phyloP scores from a whole-genome alignment of 2,888 invertebrate genomes.

The Halictus quadricinctus region DNA sequence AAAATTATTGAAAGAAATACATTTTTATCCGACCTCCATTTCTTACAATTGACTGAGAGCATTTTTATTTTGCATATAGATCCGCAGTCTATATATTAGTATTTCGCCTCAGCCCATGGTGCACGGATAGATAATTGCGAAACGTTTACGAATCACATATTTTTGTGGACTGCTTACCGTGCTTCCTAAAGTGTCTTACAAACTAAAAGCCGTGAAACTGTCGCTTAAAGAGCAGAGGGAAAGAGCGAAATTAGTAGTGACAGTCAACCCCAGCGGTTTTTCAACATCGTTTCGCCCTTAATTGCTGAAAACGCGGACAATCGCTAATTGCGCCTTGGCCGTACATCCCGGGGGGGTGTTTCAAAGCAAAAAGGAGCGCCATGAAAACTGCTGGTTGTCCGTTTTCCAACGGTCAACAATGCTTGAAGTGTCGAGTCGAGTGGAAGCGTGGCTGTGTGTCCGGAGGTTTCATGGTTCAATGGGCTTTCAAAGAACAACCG shows the following conservation, averaged over 20 bases:
- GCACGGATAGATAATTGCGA: background rate
- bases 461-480: conserved; percentile 51
- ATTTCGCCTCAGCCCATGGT: background rate
- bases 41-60: background rate
- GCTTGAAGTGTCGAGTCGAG: conserved; percentile 51
- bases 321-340: conserved; percentile 55
- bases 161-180: background rate
- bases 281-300: conserved; percentile 47
- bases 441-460: conserved; percentile 34
- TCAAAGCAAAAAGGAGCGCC: conserved; percentile 36
- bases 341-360: conserved; percentile 31
- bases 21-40: no score
- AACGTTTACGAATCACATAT: background rate
- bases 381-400: conserved; percentile 41
- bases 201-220: conserved; percentile 28
- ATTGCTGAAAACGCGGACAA: conserved; percentile 51
- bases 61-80: background rate
- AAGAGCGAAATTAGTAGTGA: conserved; percentile 36
- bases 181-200: conserved; percentile 12
- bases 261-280: conserved; percentile 35
- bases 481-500: conserved; percentile 49
- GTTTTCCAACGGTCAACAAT: conserved; percentile 56
- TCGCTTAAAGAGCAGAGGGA: conserved; percentile 1
- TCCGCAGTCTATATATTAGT: no score
- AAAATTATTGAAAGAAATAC: no score